These are phyloP conservation scores for Nycticorax nycticorax DNA, from an alignment of 2,113 vertebrate species.

Conservation along the genomic window DNA sequence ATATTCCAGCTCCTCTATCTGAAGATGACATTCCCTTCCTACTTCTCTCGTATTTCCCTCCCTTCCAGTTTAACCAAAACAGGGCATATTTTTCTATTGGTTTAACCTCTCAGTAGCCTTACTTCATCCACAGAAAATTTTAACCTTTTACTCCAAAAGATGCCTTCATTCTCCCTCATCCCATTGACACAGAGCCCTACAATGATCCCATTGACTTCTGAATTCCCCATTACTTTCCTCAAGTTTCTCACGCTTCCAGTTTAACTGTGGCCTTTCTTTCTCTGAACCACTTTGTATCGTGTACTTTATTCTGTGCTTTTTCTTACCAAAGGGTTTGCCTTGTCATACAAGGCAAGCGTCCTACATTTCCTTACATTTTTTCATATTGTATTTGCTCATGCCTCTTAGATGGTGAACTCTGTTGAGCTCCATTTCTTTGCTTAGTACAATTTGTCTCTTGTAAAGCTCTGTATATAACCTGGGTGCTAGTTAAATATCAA, in stretches of 20 bases:
- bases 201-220: constrained; percentile 31
- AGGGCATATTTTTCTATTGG: neutral
- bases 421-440: neutral
- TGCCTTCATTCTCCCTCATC: neutral
- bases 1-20: neutral
- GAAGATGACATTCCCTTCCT: neutral
- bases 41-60: neutral
- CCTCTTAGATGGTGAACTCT: neutral
- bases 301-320: neutral
- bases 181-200: neutral
- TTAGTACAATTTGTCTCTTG: neutral
- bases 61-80: neutral
- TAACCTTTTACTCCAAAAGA: constrained; percentile 37
- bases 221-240: constrained; percentile 7
- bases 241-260: constrained; percentile 20
- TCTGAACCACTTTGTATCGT: neutral
- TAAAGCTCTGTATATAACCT: neutral
- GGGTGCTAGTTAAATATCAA: neutral
- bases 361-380: neutral
- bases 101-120: constrained; percentile 22
- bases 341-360: neutral
- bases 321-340: neutral
- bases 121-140: constrained; percentile 17
- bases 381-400: neutral
- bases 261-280: constrained; percentile 22